Conservation (phyloP, 2,888 invertebrate species). For the Epirrhoe tristata region DNA sequence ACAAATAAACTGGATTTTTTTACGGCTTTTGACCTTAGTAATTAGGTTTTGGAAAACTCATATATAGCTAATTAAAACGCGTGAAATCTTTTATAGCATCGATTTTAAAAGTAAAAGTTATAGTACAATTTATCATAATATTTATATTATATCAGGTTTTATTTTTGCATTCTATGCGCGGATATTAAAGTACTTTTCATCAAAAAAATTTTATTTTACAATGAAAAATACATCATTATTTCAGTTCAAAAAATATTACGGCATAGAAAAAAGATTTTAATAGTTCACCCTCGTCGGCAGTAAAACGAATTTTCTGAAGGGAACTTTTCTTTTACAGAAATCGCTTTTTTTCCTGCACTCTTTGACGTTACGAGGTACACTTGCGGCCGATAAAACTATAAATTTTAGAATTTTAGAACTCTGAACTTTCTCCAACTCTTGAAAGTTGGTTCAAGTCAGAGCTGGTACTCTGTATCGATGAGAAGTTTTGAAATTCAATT, state of each 20-base stretch:
- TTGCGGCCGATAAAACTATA: conserved; percentile 51
- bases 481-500: conserved; percentile 40
- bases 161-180: too few species aligned
- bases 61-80: too few species aligned
- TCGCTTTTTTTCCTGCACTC: conserved; percentile 55
- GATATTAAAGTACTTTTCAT: too few species aligned
- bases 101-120: too few species aligned
- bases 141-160: too few species aligned
- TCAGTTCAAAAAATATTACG: background rate
- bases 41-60: too few species aligned
- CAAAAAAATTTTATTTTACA: background rate
- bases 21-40: too few species aligned
- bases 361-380: conserved; percentile 54
- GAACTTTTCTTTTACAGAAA: conserved; percentile 57
- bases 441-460: conserved; percentile 29
- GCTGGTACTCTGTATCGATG: conserved; percentile 29
- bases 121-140: too few species aligned
- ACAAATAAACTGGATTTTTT: too few species aligned
- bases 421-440: conserved; percentile 44
- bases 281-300: conserved; percentile 50
- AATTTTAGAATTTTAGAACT: conserved; percentile 40
- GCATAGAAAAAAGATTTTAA: conserved; percentile 49
- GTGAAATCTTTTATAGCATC: too few species aligned
- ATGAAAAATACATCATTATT: background rate
- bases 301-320: conserved; percentile 59